A percentile compares a stretch with the other conserved stretches of the same genome.
phyloP scores from a whole-genome alignment of 2,888 invertebrate species.

The Crocallis elinguaria region DNA sequence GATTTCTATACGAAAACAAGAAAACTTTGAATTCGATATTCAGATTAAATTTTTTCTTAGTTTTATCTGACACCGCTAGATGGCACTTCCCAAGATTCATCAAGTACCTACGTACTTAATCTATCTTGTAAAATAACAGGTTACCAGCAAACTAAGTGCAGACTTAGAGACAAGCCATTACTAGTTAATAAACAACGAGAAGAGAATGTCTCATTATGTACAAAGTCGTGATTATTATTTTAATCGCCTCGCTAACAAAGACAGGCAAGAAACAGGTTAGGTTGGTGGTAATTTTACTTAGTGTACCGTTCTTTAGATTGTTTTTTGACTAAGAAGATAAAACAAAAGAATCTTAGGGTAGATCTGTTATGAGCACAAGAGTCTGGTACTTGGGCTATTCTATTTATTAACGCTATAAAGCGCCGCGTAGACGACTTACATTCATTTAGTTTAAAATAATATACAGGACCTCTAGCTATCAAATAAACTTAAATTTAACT shows the following conservation, averaged over 20 bases:
- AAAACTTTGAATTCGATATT: too few relatives aligned
- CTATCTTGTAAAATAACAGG: constrained; percentile 41
- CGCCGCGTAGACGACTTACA: too few relatives aligned
- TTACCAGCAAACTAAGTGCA: constrained; percentile 45
- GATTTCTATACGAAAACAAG: too few relatives aligned
- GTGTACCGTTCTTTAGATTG: constrained; percentile 7
- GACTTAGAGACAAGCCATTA: constrained; percentile 38
- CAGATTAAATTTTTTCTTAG: background rate
- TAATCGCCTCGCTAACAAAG: constrained; percentile 76
- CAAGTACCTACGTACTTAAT: constrained; percentile 33
- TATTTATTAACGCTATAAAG: too few relatives aligned
- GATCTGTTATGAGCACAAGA: too few relatives aligned
- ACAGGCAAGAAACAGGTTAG: constrained; percentile 53
- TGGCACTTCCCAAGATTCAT: constrained; percentile 7
- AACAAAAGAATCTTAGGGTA: constrained; percentile 4
- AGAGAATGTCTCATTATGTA: constrained; percentile 67
- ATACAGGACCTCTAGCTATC: too few relatives aligned
- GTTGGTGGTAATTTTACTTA: constrained; percentile 64
- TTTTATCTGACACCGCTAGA: constrained; percentile 3
- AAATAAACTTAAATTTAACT: too few relatives aligned
- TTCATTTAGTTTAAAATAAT: too few relatives aligned
- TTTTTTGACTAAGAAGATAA: constrained; percentile 31
- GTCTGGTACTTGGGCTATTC: too few relatives aligned
- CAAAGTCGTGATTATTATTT: constrained; percentile 78
- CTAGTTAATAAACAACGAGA: constrained; percentile 49